Base-by-base conservation (phyloP, 2,888 invertebrate genomes). In the Eristalis tenax region DNA sequence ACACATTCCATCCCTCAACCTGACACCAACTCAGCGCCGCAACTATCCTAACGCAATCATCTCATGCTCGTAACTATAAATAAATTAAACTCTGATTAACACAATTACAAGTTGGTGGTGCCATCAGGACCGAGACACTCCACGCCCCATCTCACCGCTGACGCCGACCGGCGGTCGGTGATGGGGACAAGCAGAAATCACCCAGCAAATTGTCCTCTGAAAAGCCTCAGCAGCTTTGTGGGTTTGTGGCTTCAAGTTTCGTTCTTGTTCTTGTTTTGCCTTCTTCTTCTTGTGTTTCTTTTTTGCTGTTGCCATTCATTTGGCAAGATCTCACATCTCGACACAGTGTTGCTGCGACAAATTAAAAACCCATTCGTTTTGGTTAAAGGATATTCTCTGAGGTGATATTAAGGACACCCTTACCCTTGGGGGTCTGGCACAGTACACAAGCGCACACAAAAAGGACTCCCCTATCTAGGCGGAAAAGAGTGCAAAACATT, bases 351-450 rank as follows among this genome's bases (percentile, higher is more conserved):
- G 89, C 88, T 89, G 89, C 88, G 91, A 90, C 91, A 93, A 92
- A 92, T 93, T 92, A 93, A 92, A 92, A 92, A 91, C 90, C 89
- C 92, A 92, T 92, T 92, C 91, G 90, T 92, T 91, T 91, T 91
- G 91, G 90, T 92, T 91, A 91, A 91, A 89, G 90, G 89, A 89
- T 90, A 90, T 90, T 86, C 90, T 90, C 90, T 57, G 88, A 89
- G 90, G 90, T 89, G 89, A 89, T 89, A 90, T 89, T 90, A 90
- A 89, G 50, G 88, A 83, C 66, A 71, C 83, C 73, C 83, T 87
- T 87, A 75, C 65, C 70, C 23, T 22, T 23, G 74, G 65, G 61
- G 59, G 50, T 50, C 50, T 50, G 50, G 50, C 18, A 40, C 59
- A 8, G n/a, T 11, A 50, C 40, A 38, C n/a, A 59, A 43, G 50